Conservation (phyloP, 2,888 invertebrate species). For the Stenurella melanura region DNA sequence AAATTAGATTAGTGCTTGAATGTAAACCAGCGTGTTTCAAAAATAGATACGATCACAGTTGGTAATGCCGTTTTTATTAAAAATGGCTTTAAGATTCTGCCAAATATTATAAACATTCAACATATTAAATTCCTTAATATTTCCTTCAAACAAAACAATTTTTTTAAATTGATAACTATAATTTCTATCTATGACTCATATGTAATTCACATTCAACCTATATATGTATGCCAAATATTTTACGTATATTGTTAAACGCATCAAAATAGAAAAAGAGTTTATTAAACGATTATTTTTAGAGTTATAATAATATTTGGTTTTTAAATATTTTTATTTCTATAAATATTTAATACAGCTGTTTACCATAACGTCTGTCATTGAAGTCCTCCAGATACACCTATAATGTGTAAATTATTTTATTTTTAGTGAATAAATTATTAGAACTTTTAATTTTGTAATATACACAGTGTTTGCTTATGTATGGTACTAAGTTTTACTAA, state of each 20-base stretch:
- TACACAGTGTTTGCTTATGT: too few relatives aligned
- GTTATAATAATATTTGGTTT: conserved; percentile 11
- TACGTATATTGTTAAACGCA: conserved; percentile 10
- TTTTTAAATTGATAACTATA: background rate
- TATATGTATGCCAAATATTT: conserved; percentile 17
- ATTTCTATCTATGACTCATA: conserved; percentile 5
- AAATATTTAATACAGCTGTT: conserved; percentile 1
- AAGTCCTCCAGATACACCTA: background rate
- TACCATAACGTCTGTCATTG: conserved; percentile 7
- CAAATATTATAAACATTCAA: conserved; percentile 46
- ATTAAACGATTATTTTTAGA: conserved; percentile 13
- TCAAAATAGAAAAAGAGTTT: conserved; percentile 21
- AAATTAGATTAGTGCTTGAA: conserved; percentile 56
- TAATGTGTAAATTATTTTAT: conserved; percentile 7
- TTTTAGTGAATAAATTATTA: background rate
- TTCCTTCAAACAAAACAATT: background rate
- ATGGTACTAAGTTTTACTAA: too few relatives aligned
- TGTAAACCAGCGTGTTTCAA: conserved; percentile 56
- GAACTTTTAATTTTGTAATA: too few relatives aligned
- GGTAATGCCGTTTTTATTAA: conserved; percentile 50
- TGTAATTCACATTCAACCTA: background rate
- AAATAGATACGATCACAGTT: conserved; percentile 59
- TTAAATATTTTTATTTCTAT: conserved; percentile 13
- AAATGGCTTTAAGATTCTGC: conserved; percentile 51
- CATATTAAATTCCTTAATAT: background rate